Conservation (phyloP, 2,113 vertebrate species). For the Tachysurus fulvidraco region DNA sequence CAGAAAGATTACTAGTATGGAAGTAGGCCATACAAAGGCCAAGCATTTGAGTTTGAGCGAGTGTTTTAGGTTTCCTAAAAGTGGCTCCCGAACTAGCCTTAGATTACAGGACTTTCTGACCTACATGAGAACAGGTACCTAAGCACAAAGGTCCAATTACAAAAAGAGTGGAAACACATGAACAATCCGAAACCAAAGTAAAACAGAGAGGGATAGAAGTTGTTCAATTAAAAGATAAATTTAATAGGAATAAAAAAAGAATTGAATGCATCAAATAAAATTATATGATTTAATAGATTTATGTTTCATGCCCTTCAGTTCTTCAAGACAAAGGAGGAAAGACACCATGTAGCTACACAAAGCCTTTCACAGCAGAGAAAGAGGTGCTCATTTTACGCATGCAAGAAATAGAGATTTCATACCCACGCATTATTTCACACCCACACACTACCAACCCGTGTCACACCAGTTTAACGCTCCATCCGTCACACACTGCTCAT, state of each 20-base stretch:
- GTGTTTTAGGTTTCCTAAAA: neutral
- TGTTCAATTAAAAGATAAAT: constrained; percentile 35
- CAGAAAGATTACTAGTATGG: constrained; percentile 45
- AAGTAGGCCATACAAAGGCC: constrained; percentile 45
- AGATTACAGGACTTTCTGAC: neutral
- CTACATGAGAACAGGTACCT: constrained; percentile 21
- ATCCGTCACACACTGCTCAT: constrained; percentile 45
- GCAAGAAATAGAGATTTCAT: constrained; percentile 33
- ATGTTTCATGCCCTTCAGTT: constrained; percentile 32
- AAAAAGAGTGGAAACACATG: constrained; percentile 13
- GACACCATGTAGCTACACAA: neutral
- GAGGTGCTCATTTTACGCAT: constrained; percentile 14
- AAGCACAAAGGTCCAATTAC: constrained; percentile 25
- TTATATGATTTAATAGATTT: constrained; percentile 29
- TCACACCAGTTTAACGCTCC: constrained; percentile 50
- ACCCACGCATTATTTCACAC: constrained; percentile 38
- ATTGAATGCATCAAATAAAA: constrained; percentile 23
- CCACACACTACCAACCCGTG: constrained; percentile 32
- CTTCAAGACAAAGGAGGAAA: constrained; percentile 10
- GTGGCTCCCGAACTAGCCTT: neutral
- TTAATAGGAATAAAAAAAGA: constrained; percentile 2
- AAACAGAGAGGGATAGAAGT: constrained; percentile 32
- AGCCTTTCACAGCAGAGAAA: constrained; percentile 2
- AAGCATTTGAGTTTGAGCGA: constrained; percentile 33
- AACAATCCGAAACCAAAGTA: neutral